Base-by-base conservation (phyloP, 2,888 invertebrate species). In the Chrysolina americana region DNA sequence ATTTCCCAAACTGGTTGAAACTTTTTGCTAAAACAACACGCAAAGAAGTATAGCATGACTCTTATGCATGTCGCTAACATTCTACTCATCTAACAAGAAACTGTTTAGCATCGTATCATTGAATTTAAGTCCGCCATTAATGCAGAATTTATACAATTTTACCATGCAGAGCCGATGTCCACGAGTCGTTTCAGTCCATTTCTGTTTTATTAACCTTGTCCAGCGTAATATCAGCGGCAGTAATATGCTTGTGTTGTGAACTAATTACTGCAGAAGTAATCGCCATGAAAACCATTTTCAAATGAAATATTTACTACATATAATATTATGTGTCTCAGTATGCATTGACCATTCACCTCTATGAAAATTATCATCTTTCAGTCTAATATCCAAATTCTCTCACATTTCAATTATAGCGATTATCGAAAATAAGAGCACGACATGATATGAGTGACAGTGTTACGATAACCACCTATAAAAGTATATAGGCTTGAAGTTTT, bases 191-290 rank as follows among this genome's bases (percentile, higher is more conserved):
- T 28, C 44, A 69, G 41, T 41, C 41, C 41, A 21, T 62, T 62
- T 62, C 69, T 21, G 15, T 69, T 69, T 69, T 28, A 69, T 69
- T 44, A 62, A 69, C 59, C 47, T 59, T 69, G 41, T 41, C 56
- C n/a, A 11, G 21, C 47, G 59, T 47, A 50, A 50, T 68, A 63
- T 41, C 63, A 41, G 64, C 44, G 44, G 64, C 64, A 21, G 64
- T 21, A 19, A 64, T 41, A 19, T 44, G 36, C 64, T 19, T 19
- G 47, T n/a, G 13, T 47, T 47, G 19, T 15, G 44, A n/a, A 64
- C 41, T 19, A 44, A 64, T 64, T 64, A 44, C 41, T 19, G 41
- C n/a, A 47, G 44, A 44, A 47, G n/a, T 47, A 15, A 10, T 47
- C 10, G 47, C n/a, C n/a, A 47, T 47, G 47, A 6, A 47, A 47